Evolutionary conservation across 2,888 invertebrate genomes (phyloP).

Genomic region (Tholera decimalis): DNA sequence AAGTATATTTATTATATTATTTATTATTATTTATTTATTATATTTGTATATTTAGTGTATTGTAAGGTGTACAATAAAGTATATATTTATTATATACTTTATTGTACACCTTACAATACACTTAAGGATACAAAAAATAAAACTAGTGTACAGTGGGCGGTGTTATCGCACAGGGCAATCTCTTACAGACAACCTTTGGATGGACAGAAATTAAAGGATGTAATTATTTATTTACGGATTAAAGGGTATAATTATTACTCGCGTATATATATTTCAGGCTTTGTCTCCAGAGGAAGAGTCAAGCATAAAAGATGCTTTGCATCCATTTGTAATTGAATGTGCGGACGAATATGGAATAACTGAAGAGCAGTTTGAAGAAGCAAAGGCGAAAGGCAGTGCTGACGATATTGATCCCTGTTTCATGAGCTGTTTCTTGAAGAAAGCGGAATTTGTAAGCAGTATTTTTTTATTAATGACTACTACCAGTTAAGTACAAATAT

Average conservation of each 20-base stretch:
- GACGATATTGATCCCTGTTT: slow-evolving; percentile 68
- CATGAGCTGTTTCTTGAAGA: slow-evolving; percentile 70
- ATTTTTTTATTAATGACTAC: neutral
- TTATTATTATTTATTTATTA: too few species aligned
- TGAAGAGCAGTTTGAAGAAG: slow-evolving; percentile 62
- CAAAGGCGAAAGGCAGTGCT: slow-evolving; percentile 55
- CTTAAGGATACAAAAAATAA: too few species aligned
- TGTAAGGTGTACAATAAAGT: too few species aligned
- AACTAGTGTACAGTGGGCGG: too few species aligned
- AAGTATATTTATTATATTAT: too few species aligned
- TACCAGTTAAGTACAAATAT: neutral
- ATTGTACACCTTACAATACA: too few species aligned
- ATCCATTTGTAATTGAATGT: slow-evolving; percentile 51
- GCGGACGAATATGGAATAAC: slow-evolving; percentile 64
- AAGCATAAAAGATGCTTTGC: slow-evolving; percentile 31
- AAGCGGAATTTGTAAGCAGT: slow-evolving; percentile 70
- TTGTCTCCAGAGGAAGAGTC: slow-evolving; percentile 44
- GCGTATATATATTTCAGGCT: slow-evolving; percentile 10
- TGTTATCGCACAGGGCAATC: too few species aligned
- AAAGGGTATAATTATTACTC: neutral
- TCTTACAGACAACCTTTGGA: too few species aligned
- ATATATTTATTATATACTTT: too few species aligned
- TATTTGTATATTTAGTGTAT: too few species aligned
- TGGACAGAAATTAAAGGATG: too few species aligned
- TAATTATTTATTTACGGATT: too few species aligned